A percentile compares a stretch with the other conserved stretches of the same genome.
Conservation (phyloP, 35 echinoderm and acorn worm species). For the Holothuria glaberrima region DNA sequence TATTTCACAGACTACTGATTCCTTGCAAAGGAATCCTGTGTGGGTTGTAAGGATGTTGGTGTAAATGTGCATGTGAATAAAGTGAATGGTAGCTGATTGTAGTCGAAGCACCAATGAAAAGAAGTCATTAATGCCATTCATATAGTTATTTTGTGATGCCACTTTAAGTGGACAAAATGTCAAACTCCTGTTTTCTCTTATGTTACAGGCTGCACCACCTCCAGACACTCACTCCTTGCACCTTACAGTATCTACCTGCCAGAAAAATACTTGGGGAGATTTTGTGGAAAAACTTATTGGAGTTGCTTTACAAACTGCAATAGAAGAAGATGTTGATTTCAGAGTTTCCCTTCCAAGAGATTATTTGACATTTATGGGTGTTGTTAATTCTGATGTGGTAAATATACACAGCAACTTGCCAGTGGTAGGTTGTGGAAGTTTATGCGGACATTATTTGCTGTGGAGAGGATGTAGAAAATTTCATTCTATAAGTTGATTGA, state of each 20-base stretch:
- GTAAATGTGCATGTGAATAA: no score
- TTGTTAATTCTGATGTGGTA: constrained; percentile 82
- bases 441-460: no score
- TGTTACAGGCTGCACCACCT: constrained; percentile 78
- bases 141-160: not conserved
- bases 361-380: constrained; percentile 92
- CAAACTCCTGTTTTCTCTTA: not conserved
- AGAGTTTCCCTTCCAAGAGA: constrained; percentile 88
- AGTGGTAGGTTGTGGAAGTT: not conserved
- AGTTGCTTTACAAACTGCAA: constrained; percentile 66
- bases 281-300: constrained; percentile 71
- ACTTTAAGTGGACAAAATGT: not conserved
- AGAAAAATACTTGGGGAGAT: constrained; percentile 95
- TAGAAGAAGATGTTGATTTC: constrained; percentile 82
- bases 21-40: no score
- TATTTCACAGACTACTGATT: no score
- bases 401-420: not conserved
- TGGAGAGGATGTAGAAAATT: no score
- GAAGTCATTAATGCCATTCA: no score
- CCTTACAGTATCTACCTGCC: constrained; percentile 91
- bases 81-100: no score
- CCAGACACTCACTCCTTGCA: constrained; percentile 90
- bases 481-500: no score
- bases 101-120: no score
- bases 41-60: no score